Percentiles rank a stretch among this genome's conserved stretches.
Evolutionary conservation across 2,797 vertebrate genomes (phyloP).

Genomic region (Hippoglossus hippoglossus): DNA sequence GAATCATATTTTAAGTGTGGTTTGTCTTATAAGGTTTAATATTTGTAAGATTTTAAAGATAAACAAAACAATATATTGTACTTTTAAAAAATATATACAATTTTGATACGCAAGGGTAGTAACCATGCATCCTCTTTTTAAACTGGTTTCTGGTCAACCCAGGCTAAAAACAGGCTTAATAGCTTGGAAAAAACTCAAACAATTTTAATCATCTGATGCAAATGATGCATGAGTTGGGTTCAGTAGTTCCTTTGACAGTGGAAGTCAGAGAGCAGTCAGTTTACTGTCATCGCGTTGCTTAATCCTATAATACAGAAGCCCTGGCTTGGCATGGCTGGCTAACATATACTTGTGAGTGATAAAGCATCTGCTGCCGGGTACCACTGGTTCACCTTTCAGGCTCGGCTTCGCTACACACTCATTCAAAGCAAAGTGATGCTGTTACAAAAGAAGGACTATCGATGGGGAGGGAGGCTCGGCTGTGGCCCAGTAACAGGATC

Average conservation of each 20-base stretch:
- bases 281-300: slow-evolving; percentile 19
- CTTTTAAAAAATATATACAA: too few relatives aligned
- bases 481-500: slow-evolving; percentile 6
- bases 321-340: background rate
- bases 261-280: slow-evolving; percentile 9
- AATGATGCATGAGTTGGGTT: background rate
- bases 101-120: too few relatives aligned
- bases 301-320: slow-evolving; percentile 23
- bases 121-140: background rate
- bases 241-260: background rate
- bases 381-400: slow-evolving; percentile 22
- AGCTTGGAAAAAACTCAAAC: too few relatives aligned
- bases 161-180: background rate
- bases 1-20: too few relatives aligned
- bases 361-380: slow-evolving; percentile 10
- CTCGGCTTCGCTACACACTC: slow-evolving; percentile 3
- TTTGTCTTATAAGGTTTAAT: too few relatives aligned
- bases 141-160: background rate
- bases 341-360: slow-evolving; percentile 1
- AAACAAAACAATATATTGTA: too few relatives aligned
- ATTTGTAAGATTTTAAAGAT: too few relatives aligned
- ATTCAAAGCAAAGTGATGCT: slow-evolving; percentile 14
- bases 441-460: slow-evolving; percentile 3
- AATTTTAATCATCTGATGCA: background rate
- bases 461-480: background rate